Base-by-base conservation (phyloP, 2,113 vertebrate genomes). In the Pogonocichla stellata region DNA sequence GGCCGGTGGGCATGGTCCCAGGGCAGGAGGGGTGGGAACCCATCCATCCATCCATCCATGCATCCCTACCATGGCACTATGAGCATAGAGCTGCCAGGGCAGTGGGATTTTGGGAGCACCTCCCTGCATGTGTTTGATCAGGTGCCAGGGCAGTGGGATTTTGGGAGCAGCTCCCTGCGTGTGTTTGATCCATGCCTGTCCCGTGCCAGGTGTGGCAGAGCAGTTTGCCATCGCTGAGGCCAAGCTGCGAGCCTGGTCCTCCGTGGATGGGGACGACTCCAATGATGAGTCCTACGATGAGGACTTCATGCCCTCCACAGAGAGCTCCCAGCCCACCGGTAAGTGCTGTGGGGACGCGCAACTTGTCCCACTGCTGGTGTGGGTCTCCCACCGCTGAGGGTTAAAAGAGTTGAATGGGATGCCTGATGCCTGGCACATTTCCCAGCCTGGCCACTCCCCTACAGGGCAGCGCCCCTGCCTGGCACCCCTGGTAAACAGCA, bases 171-270 rank as follows among this genome's bases (percentile, higher is more conserved):
- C 10, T 53, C 36, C 12, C 1, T 5, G 26, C 9, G 5, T 0
- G 1, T 0, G 12, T 3, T 4, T 93, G 72, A 96, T 57, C 23
- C 0, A 0, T 75, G 60, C 38, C 67, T 94, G 67, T 94, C 67
- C 85, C 2, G 0, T 78, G 62, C 56, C 88, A 97, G 96, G 96
- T 0, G 96, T 97, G 75, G 99, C 99, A 0, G 99, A 99, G 96
- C 99, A 99, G 97, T 99, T 99, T 94, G 99, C 99, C 89, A 99
- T 99, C 0, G 99, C 99, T 0, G 99, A 99, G 97, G 99, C 99
- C 66, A 99, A 99, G 95, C 98, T 99, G 94, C 98, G 99, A 54
- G 99, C 99, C 69, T 99, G 99, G 99, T 99, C 99, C 56, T 99
- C 99, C 0, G 98, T 99, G 92, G 99, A 99, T 2, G 99, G 99